phyloP scores from a whole-genome alignment of 1,140 invertebrate species.

The Condylostylus longicornis region DNA sequence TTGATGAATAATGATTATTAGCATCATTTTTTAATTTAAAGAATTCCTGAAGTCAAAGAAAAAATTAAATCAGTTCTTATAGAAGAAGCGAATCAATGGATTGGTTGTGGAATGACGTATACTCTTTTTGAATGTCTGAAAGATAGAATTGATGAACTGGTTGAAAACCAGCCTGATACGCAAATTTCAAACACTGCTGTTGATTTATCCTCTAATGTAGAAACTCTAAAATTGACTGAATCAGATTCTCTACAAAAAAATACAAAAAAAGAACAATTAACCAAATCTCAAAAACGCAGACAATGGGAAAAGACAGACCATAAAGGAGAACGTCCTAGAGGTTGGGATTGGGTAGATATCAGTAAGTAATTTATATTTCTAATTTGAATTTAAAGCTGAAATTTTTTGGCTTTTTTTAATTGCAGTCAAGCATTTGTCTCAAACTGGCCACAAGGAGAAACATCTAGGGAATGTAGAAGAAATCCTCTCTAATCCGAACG shows the following conservation, averaged over 20 bases:
- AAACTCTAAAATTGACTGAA: slow-evolving; percentile 23
- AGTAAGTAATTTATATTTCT: no score
- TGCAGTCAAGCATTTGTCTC: slow-evolving; percentile 90
- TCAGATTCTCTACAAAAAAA: slow-evolving; percentile 36
- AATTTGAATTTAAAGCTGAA: no score
- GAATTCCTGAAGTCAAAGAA: slow-evolving; percentile 53
- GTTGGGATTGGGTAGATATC: slow-evolving; percentile 90
- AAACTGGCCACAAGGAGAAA: slow-evolving; percentile 35
- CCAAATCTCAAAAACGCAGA: slow-evolving; percentile 79
- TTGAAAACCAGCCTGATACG: slow-evolving; percentile 50
- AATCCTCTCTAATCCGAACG: slow-evolving; percentile 3
- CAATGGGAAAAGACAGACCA: slow-evolving; percentile 70
- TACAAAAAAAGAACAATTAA: slow-evolving; percentile 67
- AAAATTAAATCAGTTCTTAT: slow-evolving; percentile 47
- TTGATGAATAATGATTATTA: not conserved
- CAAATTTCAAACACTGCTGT: slow-evolving; percentile 20
- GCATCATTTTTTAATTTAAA: slow-evolving; percentile 29
- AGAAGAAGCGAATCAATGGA: slow-evolving; percentile 60
- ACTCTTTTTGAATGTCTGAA: slow-evolving; percentile 84
- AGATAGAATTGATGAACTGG: slow-evolving; percentile 58
- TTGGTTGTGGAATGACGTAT: slow-evolving; percentile 87
- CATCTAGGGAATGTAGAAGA: slow-evolving; percentile 1
- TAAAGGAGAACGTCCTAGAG: slow-evolving; percentile 70
- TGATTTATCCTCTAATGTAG: slow-evolving; percentile 15
- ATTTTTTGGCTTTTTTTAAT: no score